phyloP scores from a whole-genome alignment of 2,888 invertebrate genomes.

The Amiota communis region DNA sequence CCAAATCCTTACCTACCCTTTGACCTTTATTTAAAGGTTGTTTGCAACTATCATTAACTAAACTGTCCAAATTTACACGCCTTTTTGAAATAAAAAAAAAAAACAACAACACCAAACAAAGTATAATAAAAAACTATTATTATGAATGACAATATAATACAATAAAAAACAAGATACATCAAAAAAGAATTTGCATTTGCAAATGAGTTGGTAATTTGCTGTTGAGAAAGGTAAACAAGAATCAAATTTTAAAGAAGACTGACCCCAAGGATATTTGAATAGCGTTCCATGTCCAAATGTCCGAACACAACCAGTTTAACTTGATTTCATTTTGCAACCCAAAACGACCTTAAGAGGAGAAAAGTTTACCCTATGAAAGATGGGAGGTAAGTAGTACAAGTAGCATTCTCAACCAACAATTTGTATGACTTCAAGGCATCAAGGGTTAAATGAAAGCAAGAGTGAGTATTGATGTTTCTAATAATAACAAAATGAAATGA shows the following conservation, averaged over 20 bases:
- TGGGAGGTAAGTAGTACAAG: no score
- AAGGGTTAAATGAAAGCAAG: no score
- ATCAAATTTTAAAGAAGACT: conserved; percentile 10
- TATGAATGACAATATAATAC: neutral
- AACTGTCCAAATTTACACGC: conserved; percentile 29
- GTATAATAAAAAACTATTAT: neutral
- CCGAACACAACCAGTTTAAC: conserved; percentile 23
- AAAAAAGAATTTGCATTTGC: conserved; percentile 19
- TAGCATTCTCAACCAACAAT: no score
- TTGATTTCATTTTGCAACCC: conserved; percentile 8
- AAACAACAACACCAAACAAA: neutral
- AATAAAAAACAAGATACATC: neutral
- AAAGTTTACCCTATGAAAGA: conserved; percentile 3
- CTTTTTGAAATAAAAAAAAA: neutral
- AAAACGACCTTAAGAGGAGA: neutral
- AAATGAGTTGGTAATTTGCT: conserved; percentile 14
- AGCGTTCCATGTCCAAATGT: neutral
- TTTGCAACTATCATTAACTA: conserved; percentile 23
- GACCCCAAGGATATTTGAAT: conserved; percentile 25
- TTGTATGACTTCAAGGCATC: no score
- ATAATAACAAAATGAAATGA: no score
- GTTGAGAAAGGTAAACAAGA: conserved; percentile 28
- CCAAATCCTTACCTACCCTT: conserved; percentile 71
- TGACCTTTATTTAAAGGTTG: conserved; percentile 50
- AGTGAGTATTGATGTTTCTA: no score